These are phyloP conservation scores for Brachirus orientalis DNA, from an alignment of 2,113 vertebrate genomes.

Conservation along the genomic window DNA sequence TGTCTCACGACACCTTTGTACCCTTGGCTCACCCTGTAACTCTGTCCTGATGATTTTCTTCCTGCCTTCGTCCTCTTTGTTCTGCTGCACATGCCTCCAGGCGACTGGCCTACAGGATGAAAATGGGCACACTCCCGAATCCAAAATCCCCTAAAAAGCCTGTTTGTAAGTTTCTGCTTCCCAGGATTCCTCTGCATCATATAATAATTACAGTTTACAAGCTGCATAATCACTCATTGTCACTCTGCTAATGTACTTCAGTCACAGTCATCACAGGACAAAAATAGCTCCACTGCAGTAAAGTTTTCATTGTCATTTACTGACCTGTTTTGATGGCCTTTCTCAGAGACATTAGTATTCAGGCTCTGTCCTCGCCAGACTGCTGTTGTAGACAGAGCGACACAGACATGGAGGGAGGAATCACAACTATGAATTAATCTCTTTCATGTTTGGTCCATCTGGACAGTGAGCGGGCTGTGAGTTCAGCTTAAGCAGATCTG, in stretches of 20 bases:
- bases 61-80: constrained; percentile 36
- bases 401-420: constrained; percentile 34
- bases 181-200: constrained; percentile 26
- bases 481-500: constrained; percentile 40
- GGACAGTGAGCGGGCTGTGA: constrained; percentile 23
- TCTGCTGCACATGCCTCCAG: constrained; percentile 72
- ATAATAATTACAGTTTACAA: not conserved
- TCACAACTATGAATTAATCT: constrained; percentile 73
- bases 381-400: constrained; percentile 21
- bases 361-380: constrained; percentile 22
- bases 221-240: constrained; percentile 7
- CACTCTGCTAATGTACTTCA: not conserved
- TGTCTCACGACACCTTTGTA: constrained; percentile 3
- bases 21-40: constrained; percentile 21
- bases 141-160: constrained; percentile 87
- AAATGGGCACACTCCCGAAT: constrained; percentile 86
- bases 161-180: constrained; percentile 85
- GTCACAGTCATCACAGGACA: constrained; percentile 5
- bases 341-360: constrained; percentile 44
- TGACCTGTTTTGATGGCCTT: constrained; percentile 57
- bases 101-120: constrained; percentile 90
- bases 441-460: constrained; percentile 74
- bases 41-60: constrained; percentile 25
- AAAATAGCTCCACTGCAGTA: constrained; percentile 5
- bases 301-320: constrained; percentile 36